A percentile compares a stretch with the other conserved stretches of the same genome.
Evolutionary conservation across 64 coral and sea anemone species (phyloP).

Genomic region (Porites australiensis): DNA sequence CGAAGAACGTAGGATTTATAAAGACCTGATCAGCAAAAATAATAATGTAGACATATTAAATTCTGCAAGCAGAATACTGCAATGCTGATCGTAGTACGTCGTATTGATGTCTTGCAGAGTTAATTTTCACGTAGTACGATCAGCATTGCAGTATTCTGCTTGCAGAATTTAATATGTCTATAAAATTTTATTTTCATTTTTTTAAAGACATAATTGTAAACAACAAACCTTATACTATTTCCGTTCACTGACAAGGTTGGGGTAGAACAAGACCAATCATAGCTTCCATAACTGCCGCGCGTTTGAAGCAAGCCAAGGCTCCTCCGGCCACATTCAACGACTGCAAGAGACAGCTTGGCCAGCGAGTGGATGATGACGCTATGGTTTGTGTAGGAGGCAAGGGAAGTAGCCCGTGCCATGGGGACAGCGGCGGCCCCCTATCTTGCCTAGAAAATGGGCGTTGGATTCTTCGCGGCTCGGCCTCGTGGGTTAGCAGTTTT

Average conservation of each 20-base stretch:
- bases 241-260: not conserved
- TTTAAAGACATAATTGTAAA: too few relatives aligned
- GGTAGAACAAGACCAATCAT: not conserved
- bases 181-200: too few relatives aligned
- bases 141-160: too few relatives aligned
- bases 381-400: constrained; percentile 49
- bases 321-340: not conserved
- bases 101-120: too few relatives aligned
- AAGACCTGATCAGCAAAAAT: too few relatives aligned
- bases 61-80: too few relatives aligned
- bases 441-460: constrained; percentile 32
- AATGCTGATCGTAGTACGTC: too few relatives aligned
- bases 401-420: constrained; percentile 53
- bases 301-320: constrained; percentile 23
- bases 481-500: not conserved
- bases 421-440: constrained; percentile 56
- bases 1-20: too few relatives aligned
- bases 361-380: constrained; percentile 1
- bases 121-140: too few relatives aligned
- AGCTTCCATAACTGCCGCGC: not conserved
- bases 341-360: not conserved
- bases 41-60: too few relatives aligned
- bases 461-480: constrained; percentile 46
- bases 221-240: not conserved
- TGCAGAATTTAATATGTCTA: too few relatives aligned